phyloP scores from a whole-genome alignment of 2,888 invertebrate species.

The Congeria kusceri region DNA sequence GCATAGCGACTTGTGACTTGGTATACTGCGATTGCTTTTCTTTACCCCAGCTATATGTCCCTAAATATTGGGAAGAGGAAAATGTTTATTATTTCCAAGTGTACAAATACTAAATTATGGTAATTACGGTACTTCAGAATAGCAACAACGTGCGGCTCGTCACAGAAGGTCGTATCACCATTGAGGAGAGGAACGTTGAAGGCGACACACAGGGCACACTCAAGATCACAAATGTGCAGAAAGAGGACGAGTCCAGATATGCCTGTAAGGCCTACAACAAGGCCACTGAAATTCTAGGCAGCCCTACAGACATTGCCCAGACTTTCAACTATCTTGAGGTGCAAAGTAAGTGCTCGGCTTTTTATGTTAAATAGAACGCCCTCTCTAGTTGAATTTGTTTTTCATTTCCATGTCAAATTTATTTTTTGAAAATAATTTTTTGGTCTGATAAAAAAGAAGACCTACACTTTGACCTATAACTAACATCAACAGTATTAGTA shows the following conservation, averaged over 20 bases:
- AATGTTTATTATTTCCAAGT: too few relatives aligned
- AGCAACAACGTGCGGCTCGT: not conserved
- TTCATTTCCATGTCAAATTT: too few relatives aligned
- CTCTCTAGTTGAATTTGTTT: too few relatives aligned
- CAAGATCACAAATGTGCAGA: conserved; percentile 20
- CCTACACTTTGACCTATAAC: too few relatives aligned
- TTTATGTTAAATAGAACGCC: conserved; percentile 27
- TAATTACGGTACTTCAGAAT: conserved; percentile 3
- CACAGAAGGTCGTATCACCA: conserved; percentile 30
- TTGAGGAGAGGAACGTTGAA: not conserved
- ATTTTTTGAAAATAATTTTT: too few relatives aligned
- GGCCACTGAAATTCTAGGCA: not conserved
- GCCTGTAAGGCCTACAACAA: conserved; percentile 33
- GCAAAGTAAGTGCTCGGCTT: conserved; percentile 6
- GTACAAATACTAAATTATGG: too few relatives aligned
- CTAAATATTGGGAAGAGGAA: too few relatives aligned
- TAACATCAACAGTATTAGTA: too few relatives aligned
- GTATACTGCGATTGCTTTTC: too few relatives aligned
- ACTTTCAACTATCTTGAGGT: conserved; percentile 19
- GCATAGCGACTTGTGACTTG: too few relatives aligned
- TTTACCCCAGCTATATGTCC: too few relatives aligned
- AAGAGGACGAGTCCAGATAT: conserved; percentile 39
- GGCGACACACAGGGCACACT: conserved; percentile 33
- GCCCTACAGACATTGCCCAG: not conserved
- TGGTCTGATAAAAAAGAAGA: too few relatives aligned